Evolutionary conservation across 1,140 invertebrate species (phyloP), one percentile per base, ranked within the genome.

Genomic region (Leucophenga varia): DNA sequence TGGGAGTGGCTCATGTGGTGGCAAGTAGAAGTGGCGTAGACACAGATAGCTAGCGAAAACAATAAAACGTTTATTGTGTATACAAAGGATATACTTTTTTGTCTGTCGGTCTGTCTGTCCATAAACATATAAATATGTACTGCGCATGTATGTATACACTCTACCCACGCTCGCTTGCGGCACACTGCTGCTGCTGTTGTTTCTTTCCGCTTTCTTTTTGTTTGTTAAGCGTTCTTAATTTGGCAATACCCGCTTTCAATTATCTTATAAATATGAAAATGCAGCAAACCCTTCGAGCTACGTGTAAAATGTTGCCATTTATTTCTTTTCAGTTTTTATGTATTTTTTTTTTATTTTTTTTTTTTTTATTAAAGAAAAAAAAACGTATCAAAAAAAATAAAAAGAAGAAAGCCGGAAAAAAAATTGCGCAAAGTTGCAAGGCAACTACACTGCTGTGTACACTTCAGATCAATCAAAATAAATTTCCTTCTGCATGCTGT

Each of bases 201-300:
- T n/a, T n/a, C n/a, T n/a, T 49, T 52, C 43, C 34, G 43, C 49
- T 41, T n/a, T n/a, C n/a, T n/a, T 43, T 51, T 61, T 72, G 69
- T 72, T 72, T 72, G 57, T 61, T 55, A 52, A 72, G 65, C 59
- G 65, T 59, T 64, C 59, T 72, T 72, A 72, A 72, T 72, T 72
- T 72, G 69, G 69, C 64, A 72, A 72, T 69, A 72, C 69, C 69
- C 69, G 64, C 69, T 72, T 72, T 72, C 69, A 72, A 72, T 72
- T 72, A 72, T 72, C 68, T 72, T 72, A 72, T 72, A 72, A 72
- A 72, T 72, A 72, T 72, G 69, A 72, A 72, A 72, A 72, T 72
- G 69, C 61, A 67, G 63, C 56, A 67, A 67, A 51, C 59, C 55
- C 63, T 63, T 36, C 54, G 19, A 25, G 36, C 25, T 44, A 43